Percentiles rank a stretch among this genome's conserved stretches.
Evolutionary conservation across 2,888 invertebrate species (phyloP).

Genomic region (Neoitamus cyanurus): DNA sequence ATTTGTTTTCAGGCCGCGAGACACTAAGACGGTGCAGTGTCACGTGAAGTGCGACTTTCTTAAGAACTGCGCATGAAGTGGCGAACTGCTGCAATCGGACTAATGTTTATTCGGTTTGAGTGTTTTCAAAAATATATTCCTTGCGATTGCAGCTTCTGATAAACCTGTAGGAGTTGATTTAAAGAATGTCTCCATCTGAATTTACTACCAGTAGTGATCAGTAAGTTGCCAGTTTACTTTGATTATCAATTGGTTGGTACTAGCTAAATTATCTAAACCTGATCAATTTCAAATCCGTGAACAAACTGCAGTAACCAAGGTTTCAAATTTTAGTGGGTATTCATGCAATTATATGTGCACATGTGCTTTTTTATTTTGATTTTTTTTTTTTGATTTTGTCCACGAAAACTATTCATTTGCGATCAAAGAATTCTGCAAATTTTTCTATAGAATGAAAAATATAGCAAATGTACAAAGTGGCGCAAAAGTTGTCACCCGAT

Average conservation of each 20-base stretch:
- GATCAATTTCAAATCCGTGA: neutral
- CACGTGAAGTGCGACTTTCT: neutral
- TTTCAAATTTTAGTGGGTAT: no score
- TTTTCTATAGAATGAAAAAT: no score
- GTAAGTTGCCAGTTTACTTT: neutral
- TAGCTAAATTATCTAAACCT: neutral
- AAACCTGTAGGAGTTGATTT: neutral
- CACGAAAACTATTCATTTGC: no score
- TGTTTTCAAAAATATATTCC: neutral
- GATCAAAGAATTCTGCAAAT: no score
- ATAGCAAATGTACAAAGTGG: no score
- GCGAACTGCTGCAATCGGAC: neutral
- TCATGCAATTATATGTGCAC: no score
- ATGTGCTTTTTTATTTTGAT: no score
- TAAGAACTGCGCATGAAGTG: neutral
- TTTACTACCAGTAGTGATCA: neutral
- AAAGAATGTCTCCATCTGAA: neutral
- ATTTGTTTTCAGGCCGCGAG: neutral
- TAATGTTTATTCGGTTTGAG: neutral
- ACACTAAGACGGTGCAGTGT: neutral
- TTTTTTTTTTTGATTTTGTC: no score
- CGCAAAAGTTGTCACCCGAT: no score
- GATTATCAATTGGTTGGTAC: neutral
- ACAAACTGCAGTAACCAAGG: neutral
- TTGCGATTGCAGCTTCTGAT: neutral